These are phyloP conservation scores for Lutjanus argentimaculatus DNA, from an alignment of 2,797 vertebrate species.

Conservation along the genomic window DNA sequence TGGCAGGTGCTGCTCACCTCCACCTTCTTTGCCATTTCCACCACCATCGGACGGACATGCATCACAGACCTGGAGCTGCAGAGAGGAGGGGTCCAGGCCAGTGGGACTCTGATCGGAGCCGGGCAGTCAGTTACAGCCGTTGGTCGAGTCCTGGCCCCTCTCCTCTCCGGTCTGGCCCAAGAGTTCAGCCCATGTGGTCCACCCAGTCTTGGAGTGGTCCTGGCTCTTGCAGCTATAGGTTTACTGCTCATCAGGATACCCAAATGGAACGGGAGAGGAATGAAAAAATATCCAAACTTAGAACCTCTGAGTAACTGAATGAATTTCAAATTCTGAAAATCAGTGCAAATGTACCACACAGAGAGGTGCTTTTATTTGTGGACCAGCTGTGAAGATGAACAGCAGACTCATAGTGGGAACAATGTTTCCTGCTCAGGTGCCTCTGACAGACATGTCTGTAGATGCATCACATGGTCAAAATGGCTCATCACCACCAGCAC, in stretches of 20 bases:
- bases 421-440: background rate
- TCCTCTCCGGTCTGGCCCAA: conserved; percentile 94
- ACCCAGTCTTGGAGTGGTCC: conserved; percentile 88
- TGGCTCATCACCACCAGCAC: conserved; percentile 44
- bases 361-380: conserved; percentile 56
- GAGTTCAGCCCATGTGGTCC: conserved; percentile 96
- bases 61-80: conserved; percentile 93
- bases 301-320: conserved; percentile 43
- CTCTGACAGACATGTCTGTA: background rate
- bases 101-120: conserved; percentile 92
- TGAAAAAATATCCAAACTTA: conserved; percentile 59
- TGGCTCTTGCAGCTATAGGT: conserved; percentile 89
- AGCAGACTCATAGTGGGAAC: conserved; percentile 22
- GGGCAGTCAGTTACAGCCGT: conserved; percentile 96
- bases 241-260: conserved; percentile 88
- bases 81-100: conserved; percentile 87
- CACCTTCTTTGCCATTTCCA: conserved; percentile 94
- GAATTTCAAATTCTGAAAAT: background rate
- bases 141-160: conserved; percentile 90
- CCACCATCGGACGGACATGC: conserved; percentile 92
- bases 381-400: conserved; percentile 32
- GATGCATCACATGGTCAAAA: conserved; percentile 31
- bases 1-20: conserved; percentile 90
- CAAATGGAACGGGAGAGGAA: conserved; percentile 75
- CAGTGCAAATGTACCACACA: background rate